phyloP scores from a whole-genome alignment of 1,140 invertebrate species.

The Philopotamus ludificatus region DNA sequence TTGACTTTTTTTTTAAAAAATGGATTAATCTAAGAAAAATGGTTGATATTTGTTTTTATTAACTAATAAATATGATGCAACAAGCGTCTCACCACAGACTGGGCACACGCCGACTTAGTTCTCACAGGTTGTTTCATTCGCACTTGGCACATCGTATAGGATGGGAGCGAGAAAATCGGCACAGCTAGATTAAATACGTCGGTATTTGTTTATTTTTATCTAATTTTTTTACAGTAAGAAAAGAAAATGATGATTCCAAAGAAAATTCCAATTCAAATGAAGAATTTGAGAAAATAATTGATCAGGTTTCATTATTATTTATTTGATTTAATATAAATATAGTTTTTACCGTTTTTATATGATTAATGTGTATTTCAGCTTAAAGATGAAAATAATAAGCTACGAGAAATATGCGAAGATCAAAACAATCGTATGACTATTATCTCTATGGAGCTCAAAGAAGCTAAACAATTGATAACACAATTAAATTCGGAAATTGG shows the following conservation, averaged over 20 bases:
- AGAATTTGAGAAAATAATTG: slow-evolving; percentile 14
- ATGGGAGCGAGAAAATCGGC: no score
- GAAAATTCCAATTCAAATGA: slow-evolving; percentile 6
- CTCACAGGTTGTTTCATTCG: no score
- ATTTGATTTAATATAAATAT: slow-evolving; percentile 8
- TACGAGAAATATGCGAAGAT: slow-evolving; percentile 28
- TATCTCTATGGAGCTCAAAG: slow-evolving; percentile 29
- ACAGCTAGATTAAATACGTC: no score
- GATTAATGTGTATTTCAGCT: slow-evolving; percentile 26
- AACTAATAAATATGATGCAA: no score
- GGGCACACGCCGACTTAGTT: no score
- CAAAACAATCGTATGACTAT: slow-evolving; percentile 17
- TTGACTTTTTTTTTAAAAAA: no score
- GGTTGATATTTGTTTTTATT: no score
- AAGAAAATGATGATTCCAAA: not conserved
- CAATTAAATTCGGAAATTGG: slow-evolving; percentile 35
- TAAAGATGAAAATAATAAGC: slow-evolving; percentile 29
- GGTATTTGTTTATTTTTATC: not conserved
- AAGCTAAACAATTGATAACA: slow-evolving; percentile 22
- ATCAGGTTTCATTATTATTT: slow-evolving; percentile 23
- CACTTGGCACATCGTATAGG: no score
- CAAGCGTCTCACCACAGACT: no score
- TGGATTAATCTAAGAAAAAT: no score
- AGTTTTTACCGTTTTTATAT: not conserved
- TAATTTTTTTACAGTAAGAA: not conserved